phyloP scores from a whole-genome alignment of 2,797 vertebrate genomes.

The Chiloscyllium punctatum region DNA sequence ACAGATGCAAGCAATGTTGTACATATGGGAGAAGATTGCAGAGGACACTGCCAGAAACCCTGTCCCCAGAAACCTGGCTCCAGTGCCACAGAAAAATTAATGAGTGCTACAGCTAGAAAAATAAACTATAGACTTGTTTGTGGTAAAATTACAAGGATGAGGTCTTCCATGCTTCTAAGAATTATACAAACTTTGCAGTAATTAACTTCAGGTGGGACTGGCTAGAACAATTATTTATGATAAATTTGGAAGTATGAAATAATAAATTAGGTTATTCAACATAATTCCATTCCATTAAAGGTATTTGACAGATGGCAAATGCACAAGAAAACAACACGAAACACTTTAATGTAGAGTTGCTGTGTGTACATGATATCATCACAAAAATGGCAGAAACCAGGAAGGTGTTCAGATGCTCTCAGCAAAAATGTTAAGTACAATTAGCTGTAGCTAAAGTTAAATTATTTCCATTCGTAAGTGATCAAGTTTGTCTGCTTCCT shows the following conservation, averaged over 20 bases:
- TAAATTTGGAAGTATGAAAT: not conserved
- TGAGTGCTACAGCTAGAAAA: not conserved
- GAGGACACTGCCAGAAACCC: too few species aligned
- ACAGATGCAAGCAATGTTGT: too few species aligned
- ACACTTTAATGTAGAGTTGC: not conserved
- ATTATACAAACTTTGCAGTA: not conserved
- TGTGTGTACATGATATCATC: not conserved
- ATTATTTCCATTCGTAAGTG: not conserved
- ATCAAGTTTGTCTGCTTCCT: not conserved
- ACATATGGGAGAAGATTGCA: too few species aligned
- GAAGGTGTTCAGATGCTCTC: not conserved
- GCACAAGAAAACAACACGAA: not conserved
- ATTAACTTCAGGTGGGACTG: not conserved
- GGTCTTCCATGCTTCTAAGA: not conserved
- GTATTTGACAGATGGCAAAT: not conserved
- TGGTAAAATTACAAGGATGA: not conserved
- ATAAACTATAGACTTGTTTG: not conserved
- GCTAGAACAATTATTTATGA: not conserved
- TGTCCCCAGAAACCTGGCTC: too few species aligned
- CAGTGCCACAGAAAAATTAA: too few species aligned
- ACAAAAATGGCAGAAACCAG: not conserved
- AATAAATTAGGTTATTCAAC: not conserved
- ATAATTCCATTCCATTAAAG: not conserved
- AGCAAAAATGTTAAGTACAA: not conserved
- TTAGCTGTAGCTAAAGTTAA: not conserved